Conservation (phyloP, 2,888 invertebrate genomes). For the Anarsia innoxiella region DNA sequence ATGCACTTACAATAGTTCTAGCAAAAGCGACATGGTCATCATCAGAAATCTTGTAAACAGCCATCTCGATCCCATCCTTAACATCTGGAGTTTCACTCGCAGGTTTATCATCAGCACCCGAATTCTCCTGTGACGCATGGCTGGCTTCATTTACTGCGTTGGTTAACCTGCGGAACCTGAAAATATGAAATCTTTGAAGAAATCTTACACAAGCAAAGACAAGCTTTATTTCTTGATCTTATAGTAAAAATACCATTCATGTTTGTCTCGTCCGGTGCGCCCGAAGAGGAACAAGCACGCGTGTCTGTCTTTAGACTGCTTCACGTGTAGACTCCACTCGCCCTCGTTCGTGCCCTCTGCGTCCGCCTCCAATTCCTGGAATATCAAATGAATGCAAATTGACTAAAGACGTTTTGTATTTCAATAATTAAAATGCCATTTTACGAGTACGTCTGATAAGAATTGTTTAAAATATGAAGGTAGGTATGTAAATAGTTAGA, state of each 20-base stretch:
- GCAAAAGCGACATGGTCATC: constrained; percentile 57
- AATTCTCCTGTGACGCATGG: constrained; percentile 37
- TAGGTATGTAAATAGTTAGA: too few species aligned
- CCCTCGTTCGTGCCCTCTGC: constrained; percentile 47
- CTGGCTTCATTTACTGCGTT: constrained; percentile 59
- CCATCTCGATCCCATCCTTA: constrained; percentile 47
- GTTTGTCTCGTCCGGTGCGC: constrained; percentile 91
- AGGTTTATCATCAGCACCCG: constrained; percentile 40
- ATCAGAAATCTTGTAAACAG: constrained; percentile 50
- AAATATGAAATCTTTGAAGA: too few species aligned
- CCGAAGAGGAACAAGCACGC: constrained; percentile 65
- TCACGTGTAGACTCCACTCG: constrained; percentile 64
- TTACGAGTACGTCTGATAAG: too few species aligned
- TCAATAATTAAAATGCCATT: too few species aligned
- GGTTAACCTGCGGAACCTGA: constrained; percentile 70
- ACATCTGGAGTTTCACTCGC: constrained; percentile 35
- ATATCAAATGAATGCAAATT: too few species aligned
- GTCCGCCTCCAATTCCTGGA: constrained; percentile 45
- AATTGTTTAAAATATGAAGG: too few species aligned
- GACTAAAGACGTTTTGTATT: too few species aligned
- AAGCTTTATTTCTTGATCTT: too few species aligned
- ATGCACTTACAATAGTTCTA: neutral
- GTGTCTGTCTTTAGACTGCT: constrained; percentile 47
- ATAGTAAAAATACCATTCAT: constrained; percentile 82
- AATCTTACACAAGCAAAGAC: too few species aligned